Evolutionary conservation across 2,113 vertebrate species (phyloP), one percentile per base, ranked within the genome.

Genomic region (Gavialis gangeticus): DNA sequence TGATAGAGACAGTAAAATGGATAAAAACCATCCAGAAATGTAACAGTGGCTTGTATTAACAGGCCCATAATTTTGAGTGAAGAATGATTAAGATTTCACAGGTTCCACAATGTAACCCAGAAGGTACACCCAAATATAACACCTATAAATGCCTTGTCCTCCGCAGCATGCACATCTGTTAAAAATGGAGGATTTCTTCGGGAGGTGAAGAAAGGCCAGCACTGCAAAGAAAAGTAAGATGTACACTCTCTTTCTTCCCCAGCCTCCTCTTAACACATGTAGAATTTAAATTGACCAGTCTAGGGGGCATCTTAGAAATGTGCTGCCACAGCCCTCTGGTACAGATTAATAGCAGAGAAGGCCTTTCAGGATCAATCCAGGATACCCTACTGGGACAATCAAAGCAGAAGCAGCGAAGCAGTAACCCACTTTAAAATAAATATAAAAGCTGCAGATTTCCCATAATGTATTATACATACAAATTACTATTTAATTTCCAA

Each of bases 401-500:
- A 54, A 64, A 54, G 28, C 21, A 62, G 18, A 73, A 54, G 24
- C 17, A 13, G 15, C 10, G 46, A 87, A 79, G 57, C 22, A 90
- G 25, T 30, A 82, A 79, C 27, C 14, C 83, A 83, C 73, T 59
- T 59, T 6, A 15, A 69, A 75, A 84, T 81, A 56, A 79, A 24
- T 55, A 63, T 17, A 64, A 54, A 66, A 24, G 4, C 90, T 88
- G 11, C 69, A 57, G 59, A 82, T 92, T 95, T 95, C 84, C 87
- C 84, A 82, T 12, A 37, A 6, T 17, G 30, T 73, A 69, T 78
- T 93, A 25, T 14, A 64, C 57, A 4, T 71, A 93, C 88, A 94
- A 94, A 94, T 89, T 93, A 89, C 1, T 73, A 59, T 73, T 79
- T 66, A 87, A 78, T 88, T 95, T 84, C 94, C 88, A 79, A 81